These are phyloP conservation scores for Metopia argyrocephala DNA, from an alignment of 2,888 invertebrate species.

Conservation along the genomic window DNA sequence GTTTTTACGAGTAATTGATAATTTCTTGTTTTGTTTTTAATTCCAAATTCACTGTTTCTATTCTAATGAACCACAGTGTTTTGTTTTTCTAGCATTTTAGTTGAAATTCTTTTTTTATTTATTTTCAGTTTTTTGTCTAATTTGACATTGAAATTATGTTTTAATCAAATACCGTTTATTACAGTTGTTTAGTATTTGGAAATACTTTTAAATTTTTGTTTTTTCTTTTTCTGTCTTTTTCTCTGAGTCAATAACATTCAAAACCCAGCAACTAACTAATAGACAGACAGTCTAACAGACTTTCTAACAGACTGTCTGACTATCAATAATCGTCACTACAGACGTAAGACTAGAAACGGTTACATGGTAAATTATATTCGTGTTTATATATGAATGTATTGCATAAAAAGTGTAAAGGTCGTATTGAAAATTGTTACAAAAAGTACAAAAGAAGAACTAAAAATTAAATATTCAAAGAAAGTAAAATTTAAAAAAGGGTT, in stretches of 20 bases:
- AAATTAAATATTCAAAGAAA: background rate
- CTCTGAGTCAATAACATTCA: too few species aligned
- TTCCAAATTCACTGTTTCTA: too few species aligned
- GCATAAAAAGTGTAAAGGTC: background rate
- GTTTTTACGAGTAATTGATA: too few species aligned
- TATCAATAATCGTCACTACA: background rate
- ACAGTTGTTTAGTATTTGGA: background rate
- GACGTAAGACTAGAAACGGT: background rate
- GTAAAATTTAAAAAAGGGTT: background rate
- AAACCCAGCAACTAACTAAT: background rate
- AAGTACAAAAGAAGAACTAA: background rate
- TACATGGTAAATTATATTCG: background rate
- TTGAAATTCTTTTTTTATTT: background rate
- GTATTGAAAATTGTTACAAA: background rate
- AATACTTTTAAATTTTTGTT: background rate
- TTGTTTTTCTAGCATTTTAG: background rate
- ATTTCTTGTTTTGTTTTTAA: too few species aligned
- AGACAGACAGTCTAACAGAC: background rate
- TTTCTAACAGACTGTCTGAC: background rate
- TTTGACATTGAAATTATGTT: constrained; percentile 51
- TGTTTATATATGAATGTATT: too few species aligned
- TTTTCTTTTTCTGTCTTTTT: too few species aligned
- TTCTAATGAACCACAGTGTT: too few species aligned
- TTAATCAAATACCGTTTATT: background rate
- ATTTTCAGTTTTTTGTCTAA: background rate